Base-by-base conservation (phyloP, 2,113 vertebrate genomes). In the Piaya cayana region DNA sequence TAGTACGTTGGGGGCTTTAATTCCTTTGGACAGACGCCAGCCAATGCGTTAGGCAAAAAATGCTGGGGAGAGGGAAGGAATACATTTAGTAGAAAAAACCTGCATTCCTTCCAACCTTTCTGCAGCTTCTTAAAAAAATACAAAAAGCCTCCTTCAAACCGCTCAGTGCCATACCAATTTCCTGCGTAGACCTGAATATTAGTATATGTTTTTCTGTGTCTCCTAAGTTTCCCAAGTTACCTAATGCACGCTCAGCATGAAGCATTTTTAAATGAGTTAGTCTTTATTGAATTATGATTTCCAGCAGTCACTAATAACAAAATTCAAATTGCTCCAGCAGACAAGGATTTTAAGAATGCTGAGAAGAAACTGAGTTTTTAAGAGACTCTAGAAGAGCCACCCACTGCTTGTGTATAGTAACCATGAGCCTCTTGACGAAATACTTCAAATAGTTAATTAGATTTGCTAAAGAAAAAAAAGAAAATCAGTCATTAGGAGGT, bases 251-350 rank as follows among this genome's bases (percentile, higher is more conserved):
- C 98, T 98, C 99, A 98, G 99, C 97, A 87, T 98, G 98, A 98
- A 98, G 96, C 97, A 97, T 98, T 99, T 99, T 98, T 98, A 98
- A 99, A 98, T 98, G 98, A 98, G 98, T 99, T 99, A 98, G 98
- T 97, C 98, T 98, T 99, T 98, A 99, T 99, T 98, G 98, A 99
- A 98, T 99, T 99, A 99, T 97, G 97, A 98, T 98, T 98, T 98
- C 98, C 98, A 98, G 98, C 98, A 98, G 98, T 98, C 98, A 97
- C 98, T 98, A 99, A 99, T 98, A 98, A 99, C 98, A 98, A 98
- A 99, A 99, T 99, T 99, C 98, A 98, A 99, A 99, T 99, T 98
- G 98, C 98, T 98, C 98, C 97, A 98, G 98, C 98, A 98, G 98
- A 99, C 93, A 96, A 97, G 97, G 97, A 97, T 97, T 98, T 98